These are phyloP conservation scores for Tragopan temminckii DNA, from an alignment of 2,797 vertebrate species.

Conservation along the genomic window DNA sequence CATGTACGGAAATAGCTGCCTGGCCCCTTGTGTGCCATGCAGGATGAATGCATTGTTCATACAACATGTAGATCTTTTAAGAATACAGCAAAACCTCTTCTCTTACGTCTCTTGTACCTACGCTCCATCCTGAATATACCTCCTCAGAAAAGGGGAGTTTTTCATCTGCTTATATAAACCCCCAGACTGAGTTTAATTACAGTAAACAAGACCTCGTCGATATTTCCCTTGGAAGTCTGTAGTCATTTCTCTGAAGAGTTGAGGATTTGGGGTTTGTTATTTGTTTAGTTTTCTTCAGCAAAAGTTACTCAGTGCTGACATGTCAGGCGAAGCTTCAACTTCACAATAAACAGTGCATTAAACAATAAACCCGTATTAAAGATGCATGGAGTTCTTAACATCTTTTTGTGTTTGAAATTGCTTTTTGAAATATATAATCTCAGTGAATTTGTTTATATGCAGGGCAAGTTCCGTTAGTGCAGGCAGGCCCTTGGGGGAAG, in stretches of 20 bases:
- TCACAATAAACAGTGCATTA: background rate
- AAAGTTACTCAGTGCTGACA: constrained; percentile 7
- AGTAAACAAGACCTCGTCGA: background rate
- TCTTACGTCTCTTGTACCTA: background rate
- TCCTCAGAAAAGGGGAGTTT: background rate
- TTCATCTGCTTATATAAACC: background rate
- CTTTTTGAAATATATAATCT: background rate
- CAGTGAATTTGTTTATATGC: constrained; percentile 11
- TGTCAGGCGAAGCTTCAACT: background rate
- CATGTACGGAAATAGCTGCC: background rate
- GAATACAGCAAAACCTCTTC: background rate
- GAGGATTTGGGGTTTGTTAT: background rate
- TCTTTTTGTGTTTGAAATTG: background rate
- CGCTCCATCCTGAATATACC: background rate
- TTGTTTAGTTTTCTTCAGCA: background rate
- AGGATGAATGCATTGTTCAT: background rate
- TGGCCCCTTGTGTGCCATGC: background rate
- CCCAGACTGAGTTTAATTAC: background rate
- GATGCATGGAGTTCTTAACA: background rate
- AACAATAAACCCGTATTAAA: background rate
- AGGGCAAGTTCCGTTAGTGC: background rate
- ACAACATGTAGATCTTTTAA: accelerated
- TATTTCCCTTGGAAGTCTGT: background rate
- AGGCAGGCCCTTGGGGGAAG: constrained; percentile 1
- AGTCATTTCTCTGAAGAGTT: background rate